Percentiles rank a stretch among this genome's conserved stretches.
These are phyloP conservation scores for Saccostrea glomerata DNA, from an alignment of 1,140 invertebrate species.

Conservation along the genomic window DNA sequence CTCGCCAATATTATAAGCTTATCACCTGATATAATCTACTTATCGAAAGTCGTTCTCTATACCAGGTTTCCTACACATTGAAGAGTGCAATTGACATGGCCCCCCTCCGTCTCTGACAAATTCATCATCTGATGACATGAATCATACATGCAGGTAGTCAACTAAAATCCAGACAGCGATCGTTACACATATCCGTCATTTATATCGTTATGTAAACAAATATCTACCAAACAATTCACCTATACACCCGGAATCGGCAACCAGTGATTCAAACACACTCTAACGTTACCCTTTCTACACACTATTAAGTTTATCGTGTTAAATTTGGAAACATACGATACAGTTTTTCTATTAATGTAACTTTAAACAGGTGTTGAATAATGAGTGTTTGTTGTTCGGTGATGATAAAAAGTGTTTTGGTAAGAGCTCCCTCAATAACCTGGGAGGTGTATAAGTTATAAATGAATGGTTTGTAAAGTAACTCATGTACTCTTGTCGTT, in stretches of 20 bases:
- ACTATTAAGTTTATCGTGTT: background rate
- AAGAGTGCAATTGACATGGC: slow-evolving; percentile 22
- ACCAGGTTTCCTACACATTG: background rate
- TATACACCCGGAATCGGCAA: background rate
- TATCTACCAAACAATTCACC: background rate
- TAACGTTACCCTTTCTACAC: background rate
- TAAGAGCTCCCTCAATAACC: background rate
- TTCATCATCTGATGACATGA: slow-evolving; percentile 17
- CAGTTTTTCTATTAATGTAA: slow-evolving; percentile 9
- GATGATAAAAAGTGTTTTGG: background rate
- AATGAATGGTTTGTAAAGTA: slow-evolving; percentile 6
- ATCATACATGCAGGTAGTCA: background rate
- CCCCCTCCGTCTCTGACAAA: background rate
- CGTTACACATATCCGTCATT: background rate
- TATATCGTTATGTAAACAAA: slow-evolving; percentile 25
- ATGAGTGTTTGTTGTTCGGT: background rate
- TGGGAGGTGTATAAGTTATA: background rate
- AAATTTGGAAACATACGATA: slow-evolving; percentile 21
- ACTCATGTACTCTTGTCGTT: background rate
- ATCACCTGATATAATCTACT: slow-evolving; percentile 20
- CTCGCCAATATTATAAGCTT: background rate
- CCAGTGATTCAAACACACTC: background rate
- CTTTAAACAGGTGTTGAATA: slow-evolving; percentile 22
- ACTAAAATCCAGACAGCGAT: background rate
- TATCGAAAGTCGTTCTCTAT: slow-evolving; percentile 24